Base-by-base conservation (phyloP, 2,797 vertebrate genomes). In the Pseudochromis fuscus region DNA sequence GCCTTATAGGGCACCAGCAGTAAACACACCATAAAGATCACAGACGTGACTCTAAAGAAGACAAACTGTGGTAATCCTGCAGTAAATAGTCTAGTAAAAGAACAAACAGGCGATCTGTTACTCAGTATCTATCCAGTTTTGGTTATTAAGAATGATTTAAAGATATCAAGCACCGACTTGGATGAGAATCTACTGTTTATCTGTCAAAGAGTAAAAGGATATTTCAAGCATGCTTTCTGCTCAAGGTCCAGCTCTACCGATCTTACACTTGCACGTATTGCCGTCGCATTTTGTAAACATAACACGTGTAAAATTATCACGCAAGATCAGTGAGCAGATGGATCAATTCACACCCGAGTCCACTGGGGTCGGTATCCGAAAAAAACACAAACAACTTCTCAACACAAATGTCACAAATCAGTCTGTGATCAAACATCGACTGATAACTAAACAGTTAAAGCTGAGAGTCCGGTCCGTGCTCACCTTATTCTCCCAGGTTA, bases 21-120 rank as follows among this genome's bases (percentile, higher is more conserved):
- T 70, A 77, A 83, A 81, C 72, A 75, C 57, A 58, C 72, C 65
- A 67, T 77, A 83, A 83, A 90, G 67, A 60, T 55, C 28, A 62
- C 63, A 64, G 33, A 7, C 42, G 23, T 12, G 55, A 68, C 48
- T 67, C 44, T 56, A 7, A 30, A 49, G 16, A 56, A 44, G 64
- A 65, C 19, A 60, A 67, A 69, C 64, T 53, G 15, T 37, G 44
- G 60, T 40, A 9, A 50, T 27, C n/a, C 24, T 38, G 51, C 1
- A 4, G 58, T 80, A 28, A 60, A 52, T 44, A 9, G 30, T 5
- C 30, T 30, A 30, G 23, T 21, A 27, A 30, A 53, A 31, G 6
- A 2, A 7, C 31, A 62, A 44, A 0, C 31, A 40, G 18, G 3
- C 19, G 11, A 1, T 16, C 27, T 38, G 5, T 48, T 44, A 0